phyloP scores from a whole-genome alignment of 37 sponge, comb jelly and placozoan species.

The Cliona cf. orientalis region DNA sequence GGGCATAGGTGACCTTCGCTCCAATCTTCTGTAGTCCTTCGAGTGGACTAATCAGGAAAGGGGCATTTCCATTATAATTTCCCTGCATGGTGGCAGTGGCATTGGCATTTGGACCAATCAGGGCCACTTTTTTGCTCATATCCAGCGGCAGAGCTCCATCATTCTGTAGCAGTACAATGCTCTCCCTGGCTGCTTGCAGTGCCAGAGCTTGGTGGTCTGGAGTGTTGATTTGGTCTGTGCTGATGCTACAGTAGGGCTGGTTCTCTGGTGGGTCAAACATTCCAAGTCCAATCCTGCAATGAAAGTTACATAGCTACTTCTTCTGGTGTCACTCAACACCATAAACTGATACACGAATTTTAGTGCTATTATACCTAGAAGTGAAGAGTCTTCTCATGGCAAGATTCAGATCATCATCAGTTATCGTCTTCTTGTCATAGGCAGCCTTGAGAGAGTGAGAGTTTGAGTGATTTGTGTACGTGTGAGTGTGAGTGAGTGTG shows the following conservation, averaged over 20 bases:
- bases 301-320: neutral
- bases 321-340: neutral
- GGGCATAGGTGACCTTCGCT: slow-evolving; percentile 31
- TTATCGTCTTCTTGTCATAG: slow-evolving; percentile 61
- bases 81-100: slow-evolving; percentile 83
- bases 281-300: slow-evolving; percentile 70
- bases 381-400: slow-evolving; percentile 68
- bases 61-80: slow-evolving; percentile 84
- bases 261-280: slow-evolving; percentile 72
- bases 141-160: slow-evolving; percentile 61
- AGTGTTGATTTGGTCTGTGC: slow-evolving; percentile 61
- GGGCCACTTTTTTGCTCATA: slow-evolving; percentile 37
- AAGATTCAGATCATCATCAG: slow-evolving; percentile 50
- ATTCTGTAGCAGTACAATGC: slow-evolving; percentile 77
- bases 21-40: slow-evolving; percentile 54
- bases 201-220: slow-evolving; percentile 67
- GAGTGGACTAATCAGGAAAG: slow-evolving; percentile 79
- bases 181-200: slow-evolving; percentile 69
- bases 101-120: slow-evolving; percentile 77
- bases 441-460: slow-evolving; percentile 49
- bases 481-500: neutral
- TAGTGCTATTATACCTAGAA: slow-evolving; percentile 51
- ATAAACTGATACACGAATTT: neutral
- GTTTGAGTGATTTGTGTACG: neutral
- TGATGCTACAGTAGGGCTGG: slow-evolving; percentile 65